A percentile compares a stretch with the other conserved stretches of the same genome.
Evolutionary conservation across 2,888 invertebrate species (phyloP).

Genomic region (Acrobasis consociella): DNA sequence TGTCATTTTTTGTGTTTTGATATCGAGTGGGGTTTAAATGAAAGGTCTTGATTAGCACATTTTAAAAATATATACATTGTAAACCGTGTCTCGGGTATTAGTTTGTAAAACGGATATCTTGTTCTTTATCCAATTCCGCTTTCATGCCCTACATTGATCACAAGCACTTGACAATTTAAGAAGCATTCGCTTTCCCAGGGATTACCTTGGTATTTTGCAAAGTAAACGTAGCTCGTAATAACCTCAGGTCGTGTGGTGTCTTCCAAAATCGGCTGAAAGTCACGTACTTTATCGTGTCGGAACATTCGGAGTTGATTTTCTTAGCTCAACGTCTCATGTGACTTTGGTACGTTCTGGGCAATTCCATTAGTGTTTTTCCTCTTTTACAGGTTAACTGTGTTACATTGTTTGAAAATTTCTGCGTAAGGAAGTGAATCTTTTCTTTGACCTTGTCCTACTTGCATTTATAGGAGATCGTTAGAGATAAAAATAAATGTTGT

Average conservation of each 20-base stretch:
- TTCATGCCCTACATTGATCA: background rate
- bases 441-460: no score
- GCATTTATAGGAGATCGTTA: no score
- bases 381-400: no score
- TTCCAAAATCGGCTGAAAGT: constrained; percentile 1
- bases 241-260: background rate
- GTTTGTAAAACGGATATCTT: background rate
- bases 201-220: constrained; percentile 10
- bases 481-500: no score
- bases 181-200: background rate
- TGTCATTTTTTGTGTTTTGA: no score
- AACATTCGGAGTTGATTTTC: background rate
- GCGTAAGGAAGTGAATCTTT: no score
- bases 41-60: no score
- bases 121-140: background rate
- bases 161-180: constrained; percentile 5
- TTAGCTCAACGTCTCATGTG: background rate
- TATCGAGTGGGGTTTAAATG: no score
- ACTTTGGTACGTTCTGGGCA: background rate
- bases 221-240: constrained; percentile 1
- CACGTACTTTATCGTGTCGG: constrained; percentile 14
- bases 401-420: no score
- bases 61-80: no score
- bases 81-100: no score
- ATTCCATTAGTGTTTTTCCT: background rate